Conservation (phyloP, 2,888 invertebrate genomes). For the Hirtodrosophila histrioides region DNA sequence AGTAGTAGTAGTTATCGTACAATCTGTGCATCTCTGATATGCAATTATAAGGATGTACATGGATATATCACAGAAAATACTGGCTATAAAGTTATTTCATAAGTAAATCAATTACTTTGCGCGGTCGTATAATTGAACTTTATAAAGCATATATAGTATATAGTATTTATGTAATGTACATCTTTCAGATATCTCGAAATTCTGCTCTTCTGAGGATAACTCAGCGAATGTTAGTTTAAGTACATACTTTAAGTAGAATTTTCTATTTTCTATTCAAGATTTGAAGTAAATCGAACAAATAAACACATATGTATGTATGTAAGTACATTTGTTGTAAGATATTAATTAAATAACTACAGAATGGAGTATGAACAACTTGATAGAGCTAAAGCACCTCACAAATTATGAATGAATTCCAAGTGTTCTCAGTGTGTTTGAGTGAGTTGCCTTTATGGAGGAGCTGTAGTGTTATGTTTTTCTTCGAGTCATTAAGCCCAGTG, state of each 20-base stretch:
- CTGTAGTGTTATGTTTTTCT: slow-evolving; percentile 41
- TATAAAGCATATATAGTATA: neutral
- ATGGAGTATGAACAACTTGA: slow-evolving; percentile 39
- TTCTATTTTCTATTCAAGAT: too few relatives aligned
- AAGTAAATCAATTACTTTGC: neutral
- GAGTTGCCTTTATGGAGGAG: slow-evolving; percentile 22
- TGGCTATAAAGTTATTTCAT: slow-evolving; percentile 23
- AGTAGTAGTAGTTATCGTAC: neutral
- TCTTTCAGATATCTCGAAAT: too few relatives aligned
- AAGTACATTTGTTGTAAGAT: slow-evolving; percentile 24
- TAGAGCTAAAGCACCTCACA: slow-evolving; percentile 13
- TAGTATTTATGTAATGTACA: too few relatives aligned
- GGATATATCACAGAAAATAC: slow-evolving; percentile 66
- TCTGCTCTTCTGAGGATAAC: too few relatives aligned
- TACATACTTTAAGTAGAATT: too few relatives aligned
- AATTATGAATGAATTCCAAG: slow-evolving; percentile 52
- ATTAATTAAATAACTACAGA: slow-evolving; percentile 35
- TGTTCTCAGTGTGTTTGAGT: slow-evolving; percentile 26
- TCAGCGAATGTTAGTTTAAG: too few relatives aligned
- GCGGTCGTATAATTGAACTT: slow-evolving; percentile 7
- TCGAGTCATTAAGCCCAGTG: slow-evolving; percentile 69
- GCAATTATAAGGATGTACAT: slow-evolving; percentile 22
- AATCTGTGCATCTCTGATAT: slow-evolving; percentile 14
- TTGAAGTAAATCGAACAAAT: neutral
- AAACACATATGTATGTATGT: slow-evolving; percentile 4